These are phyloP conservation scores for Danaus chrysippus DNA, from an alignment of 2,888 invertebrate species.

Conservation along the genomic window DNA sequence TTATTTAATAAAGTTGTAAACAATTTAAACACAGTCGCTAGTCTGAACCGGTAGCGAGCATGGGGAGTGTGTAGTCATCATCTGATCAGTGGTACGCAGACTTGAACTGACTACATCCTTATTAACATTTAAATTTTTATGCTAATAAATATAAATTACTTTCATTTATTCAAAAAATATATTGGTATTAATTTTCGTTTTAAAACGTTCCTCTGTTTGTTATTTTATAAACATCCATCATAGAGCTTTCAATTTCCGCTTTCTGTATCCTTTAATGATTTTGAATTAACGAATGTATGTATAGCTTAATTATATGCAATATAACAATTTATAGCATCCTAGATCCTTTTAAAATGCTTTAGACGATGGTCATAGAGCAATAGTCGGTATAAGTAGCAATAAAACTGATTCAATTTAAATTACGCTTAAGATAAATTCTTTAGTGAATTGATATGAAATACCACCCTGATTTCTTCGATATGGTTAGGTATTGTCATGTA, in stretches of 20 bases:
- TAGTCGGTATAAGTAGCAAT: slow-evolving; percentile 31
- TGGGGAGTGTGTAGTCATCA: slow-evolving; percentile 15
- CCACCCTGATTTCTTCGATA: slow-evolving; percentile 50
- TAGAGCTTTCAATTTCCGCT: neutral
- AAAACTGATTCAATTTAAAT: slow-evolving; percentile 17
- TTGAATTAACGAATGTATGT: no score
- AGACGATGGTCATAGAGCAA: slow-evolving; percentile 7
- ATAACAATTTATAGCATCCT: neutral
- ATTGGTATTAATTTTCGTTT: neutral
- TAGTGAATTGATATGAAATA: slow-evolving; percentile 37
- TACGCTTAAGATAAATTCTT: neutral
- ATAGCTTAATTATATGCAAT: no score
- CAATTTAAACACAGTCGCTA: slow-evolving; percentile 12
- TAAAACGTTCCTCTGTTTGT: neutral
- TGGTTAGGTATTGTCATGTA: slow-evolving; percentile 42
- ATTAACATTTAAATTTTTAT: neutral
- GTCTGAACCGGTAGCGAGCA: slow-evolving; percentile 19
- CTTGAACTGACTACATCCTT: slow-evolving; percentile 13
- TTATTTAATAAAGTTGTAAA: slow-evolving; percentile 22
- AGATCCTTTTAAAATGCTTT: neutral
- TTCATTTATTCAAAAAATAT: neutral
- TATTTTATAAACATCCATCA: neutral
- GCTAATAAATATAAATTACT: neutral
- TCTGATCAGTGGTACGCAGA: slow-evolving; percentile 17
- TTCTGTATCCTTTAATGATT: neutral